Conservation (phyloP, 2,113 vertebrate genomes). For the Lampris incognitus region DNA sequence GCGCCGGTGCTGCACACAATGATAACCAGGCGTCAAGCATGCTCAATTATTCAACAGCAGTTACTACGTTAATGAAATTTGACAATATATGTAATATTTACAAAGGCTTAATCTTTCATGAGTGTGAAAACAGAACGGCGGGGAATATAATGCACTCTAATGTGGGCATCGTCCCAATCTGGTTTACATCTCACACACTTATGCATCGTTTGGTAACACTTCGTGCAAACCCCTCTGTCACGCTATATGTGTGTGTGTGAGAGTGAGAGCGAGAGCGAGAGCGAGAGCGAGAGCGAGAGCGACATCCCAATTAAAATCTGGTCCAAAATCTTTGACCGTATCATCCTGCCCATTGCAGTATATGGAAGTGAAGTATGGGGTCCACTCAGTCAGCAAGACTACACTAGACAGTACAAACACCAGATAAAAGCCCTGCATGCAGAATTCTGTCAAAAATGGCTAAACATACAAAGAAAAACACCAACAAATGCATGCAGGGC, state of each 20-base stretch:
- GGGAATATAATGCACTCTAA: slow-evolving; percentile 41
- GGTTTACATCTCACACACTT: slow-evolving; percentile 32
- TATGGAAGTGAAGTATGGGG: too few relatives aligned
- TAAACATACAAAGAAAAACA: too few relatives aligned
- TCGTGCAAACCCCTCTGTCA: slow-evolving; percentile 22
- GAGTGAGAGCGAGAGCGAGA: neutral
- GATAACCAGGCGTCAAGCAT: neutral
- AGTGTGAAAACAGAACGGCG: slow-evolving; percentile 20
- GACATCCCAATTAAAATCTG: too few relatives aligned
- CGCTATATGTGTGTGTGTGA: slow-evolving; percentile 11
- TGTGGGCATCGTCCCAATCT: slow-evolving; percentile 28
- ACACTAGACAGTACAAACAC: too few relatives aligned
- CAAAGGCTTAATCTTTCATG: slow-evolving; percentile 50
- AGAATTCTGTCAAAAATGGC: too few relatives aligned
- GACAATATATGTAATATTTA: slow-evolving; percentile 59
- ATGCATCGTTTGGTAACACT: slow-evolving; percentile 40
- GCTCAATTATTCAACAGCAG: slow-evolving; percentile 39
- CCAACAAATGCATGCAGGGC: too few relatives aligned
- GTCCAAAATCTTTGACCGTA: too few relatives aligned
- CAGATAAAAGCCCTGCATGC: too few relatives aligned
- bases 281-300: neutral
- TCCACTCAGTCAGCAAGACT: too few relatives aligned
- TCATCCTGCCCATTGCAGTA: too few relatives aligned
- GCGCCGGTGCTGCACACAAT: neutral
- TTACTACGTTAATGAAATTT: slow-evolving; percentile 38